Evolutionary conservation across 2,888 invertebrate species (phyloP).

Genomic region (Pyrocoelia pectoralis): DNA sequence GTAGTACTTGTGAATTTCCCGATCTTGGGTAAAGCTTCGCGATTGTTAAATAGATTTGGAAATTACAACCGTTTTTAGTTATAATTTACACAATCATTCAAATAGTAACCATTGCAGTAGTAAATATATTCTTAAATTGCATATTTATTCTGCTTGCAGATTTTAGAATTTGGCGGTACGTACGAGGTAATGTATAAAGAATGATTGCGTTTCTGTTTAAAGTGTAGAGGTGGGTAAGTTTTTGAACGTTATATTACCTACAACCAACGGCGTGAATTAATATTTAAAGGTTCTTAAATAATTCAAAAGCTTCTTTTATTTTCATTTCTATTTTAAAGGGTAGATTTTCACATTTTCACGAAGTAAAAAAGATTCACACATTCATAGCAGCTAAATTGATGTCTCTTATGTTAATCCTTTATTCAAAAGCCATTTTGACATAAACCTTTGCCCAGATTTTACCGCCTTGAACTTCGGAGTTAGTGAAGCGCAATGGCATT

Average conservation of each 20-base stretch:
- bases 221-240: no score
- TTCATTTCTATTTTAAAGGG: neutral
- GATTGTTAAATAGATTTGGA: no score
- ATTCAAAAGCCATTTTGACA: constrained; percentile 8
- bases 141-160: no score
- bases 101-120: no score
- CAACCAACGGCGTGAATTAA: neutral
- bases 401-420: constrained; percentile 10
- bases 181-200: no score
- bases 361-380: constrained; percentile 5
- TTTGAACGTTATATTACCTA: neutral
- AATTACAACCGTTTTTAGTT: no score
- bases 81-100: no score
- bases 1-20: no score
- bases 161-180: no score
- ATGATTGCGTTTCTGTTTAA: no score
- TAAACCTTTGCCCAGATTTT: constrained; percentile 8
- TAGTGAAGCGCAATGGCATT: constrained; percentile 12
- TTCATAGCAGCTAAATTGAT: constrained; percentile 6
- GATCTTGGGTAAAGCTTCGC: no score
- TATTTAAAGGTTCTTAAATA: neutral
- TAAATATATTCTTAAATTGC: no score
- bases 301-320: neutral
- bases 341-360: neutral
- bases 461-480: constrained; percentile 11